These are phyloP conservation scores for Platynereis dumerilii DNA, from an alignment of 2,888 invertebrate genomes.

Conservation along the genomic window DNA sequence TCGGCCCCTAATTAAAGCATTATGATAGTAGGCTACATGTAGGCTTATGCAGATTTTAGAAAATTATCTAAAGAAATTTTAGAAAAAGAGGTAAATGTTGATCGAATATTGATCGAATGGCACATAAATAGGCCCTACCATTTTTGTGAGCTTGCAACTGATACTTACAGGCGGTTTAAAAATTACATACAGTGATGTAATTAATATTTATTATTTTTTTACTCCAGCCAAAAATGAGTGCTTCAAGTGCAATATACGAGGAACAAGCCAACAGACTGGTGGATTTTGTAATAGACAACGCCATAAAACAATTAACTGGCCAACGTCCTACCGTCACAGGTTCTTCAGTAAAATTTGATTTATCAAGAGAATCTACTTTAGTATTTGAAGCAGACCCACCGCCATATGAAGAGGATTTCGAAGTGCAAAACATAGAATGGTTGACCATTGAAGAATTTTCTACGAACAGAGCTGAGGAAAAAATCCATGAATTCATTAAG, in stretches of 20 bases:
- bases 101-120: too few species aligned
- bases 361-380: slow-evolving; percentile 37
- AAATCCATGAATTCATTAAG: slow-evolving; percentile 60
- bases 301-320: slow-evolving; percentile 52
- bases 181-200: too few species aligned
- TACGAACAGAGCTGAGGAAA: slow-evolving; percentile 50
- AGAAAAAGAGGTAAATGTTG: too few species aligned
- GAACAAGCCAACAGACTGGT: slow-evolving; percentile 52
- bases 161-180: too few species aligned
- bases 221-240: neutral
- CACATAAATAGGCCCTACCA: too few species aligned
- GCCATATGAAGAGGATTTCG: slow-evolving; percentile 45
- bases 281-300: slow-evolving; percentile 53
- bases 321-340: slow-evolving; percentile 43
- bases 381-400: slow-evolving; percentile 20
- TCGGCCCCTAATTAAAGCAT: too few species aligned
- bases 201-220: too few species aligned
- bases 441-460: slow-evolving; percentile 56
- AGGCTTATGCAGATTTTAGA: too few species aligned
- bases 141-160: too few species aligned
- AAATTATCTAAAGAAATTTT: too few species aligned
- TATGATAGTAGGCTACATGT: too few species aligned
- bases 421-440: slow-evolving; percentile 60
- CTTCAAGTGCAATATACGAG: slow-evolving; percentile 37
- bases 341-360: slow-evolving; percentile 40